Evolutionary conservation across 2,888 invertebrate species (phyloP).

Genomic region (Pyrrhosoma nymphula): DNA sequence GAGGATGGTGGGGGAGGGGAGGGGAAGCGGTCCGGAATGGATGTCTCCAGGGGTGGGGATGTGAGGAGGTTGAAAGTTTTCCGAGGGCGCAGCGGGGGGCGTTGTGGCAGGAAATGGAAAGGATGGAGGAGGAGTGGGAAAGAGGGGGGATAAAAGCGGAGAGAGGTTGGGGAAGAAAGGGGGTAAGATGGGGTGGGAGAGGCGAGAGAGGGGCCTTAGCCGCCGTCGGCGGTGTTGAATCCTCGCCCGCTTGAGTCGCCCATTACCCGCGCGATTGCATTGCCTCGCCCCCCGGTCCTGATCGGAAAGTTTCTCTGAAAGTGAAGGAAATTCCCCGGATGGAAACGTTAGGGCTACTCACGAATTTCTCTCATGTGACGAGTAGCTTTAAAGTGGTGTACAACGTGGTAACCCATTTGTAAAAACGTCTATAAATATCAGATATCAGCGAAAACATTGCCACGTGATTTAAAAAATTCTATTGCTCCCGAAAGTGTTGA

Average conservation of each 20-base stretch:
- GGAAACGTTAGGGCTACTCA: no score
- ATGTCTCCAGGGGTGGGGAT: not conserved
- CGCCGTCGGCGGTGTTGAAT: not conserved
- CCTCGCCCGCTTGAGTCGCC: not conserved
- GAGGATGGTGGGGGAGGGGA: not conserved
- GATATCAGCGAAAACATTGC: no score
- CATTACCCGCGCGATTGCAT: not conserved
- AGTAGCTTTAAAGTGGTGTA: no score
- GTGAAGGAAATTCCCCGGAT: no score
- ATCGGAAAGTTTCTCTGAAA: not conserved
- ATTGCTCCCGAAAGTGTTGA: no score
- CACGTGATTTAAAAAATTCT: no score
- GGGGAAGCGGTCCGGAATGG: not conserved
- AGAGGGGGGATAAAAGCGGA: not conserved
- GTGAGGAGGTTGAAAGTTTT: slow-evolving; percentile 17
- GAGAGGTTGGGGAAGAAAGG: not conserved
- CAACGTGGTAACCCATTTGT: no score
- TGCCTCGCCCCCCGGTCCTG: not conserved
- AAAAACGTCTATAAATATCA: no score
- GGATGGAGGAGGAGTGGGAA: not conserved
- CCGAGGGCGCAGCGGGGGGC: slow-evolving; percentile 33
- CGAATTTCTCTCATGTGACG: no score
- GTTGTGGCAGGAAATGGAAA: not conserved
- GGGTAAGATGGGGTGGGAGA: not conserved
- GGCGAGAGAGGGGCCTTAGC: not conserved